Evolutionary conservation across 2,113 vertebrate genomes (phyloP).

Genomic region (Hemibagrus wyckioides): DNA sequence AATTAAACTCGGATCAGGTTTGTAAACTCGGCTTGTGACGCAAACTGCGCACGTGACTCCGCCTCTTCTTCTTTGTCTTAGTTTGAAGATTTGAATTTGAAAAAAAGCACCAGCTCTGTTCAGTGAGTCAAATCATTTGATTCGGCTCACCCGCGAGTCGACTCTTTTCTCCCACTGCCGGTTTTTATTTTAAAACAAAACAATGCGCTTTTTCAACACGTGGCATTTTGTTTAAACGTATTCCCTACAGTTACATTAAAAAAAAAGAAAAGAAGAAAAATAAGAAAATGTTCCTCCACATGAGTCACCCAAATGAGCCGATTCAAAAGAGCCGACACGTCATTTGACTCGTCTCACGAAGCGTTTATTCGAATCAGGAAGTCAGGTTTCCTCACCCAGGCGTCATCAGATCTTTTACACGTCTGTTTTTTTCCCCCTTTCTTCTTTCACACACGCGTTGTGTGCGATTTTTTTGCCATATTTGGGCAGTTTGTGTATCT

Average conservation of each 20-base stretch:
- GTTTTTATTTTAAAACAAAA: neutral
- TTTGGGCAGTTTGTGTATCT: constrained; percentile 69
- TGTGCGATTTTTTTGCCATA: constrained; percentile 72
- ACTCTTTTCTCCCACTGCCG: neutral
- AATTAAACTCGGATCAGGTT: neutral
- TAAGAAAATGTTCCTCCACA: neutral
- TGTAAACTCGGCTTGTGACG: neutral
- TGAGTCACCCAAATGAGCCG: neutral
- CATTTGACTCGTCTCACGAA: neutral
- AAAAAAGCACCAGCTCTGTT: neutral
- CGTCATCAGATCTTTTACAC: constrained; percentile 55
- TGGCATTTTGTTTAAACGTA: neutral
- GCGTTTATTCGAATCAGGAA: constrained; percentile 61
- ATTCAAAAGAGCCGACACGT: neutral
- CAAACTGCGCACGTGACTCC: neutral
- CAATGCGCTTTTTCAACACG: neutral
- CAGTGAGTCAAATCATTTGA: neutral
- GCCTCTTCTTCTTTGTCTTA: neutral
- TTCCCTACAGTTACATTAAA: neutral
- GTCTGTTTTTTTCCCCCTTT: constrained; percentile 42
- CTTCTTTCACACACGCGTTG: constrained; percentile 32
- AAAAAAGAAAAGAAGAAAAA: neutral
- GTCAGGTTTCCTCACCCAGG: constrained; percentile 57
- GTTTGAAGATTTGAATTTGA: neutral
- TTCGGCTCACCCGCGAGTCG: neutral